These are phyloP conservation scores for Ganaspis sp. DNA, from an alignment of 1,140 invertebrate genomes.

Conservation along the genomic window DNA sequence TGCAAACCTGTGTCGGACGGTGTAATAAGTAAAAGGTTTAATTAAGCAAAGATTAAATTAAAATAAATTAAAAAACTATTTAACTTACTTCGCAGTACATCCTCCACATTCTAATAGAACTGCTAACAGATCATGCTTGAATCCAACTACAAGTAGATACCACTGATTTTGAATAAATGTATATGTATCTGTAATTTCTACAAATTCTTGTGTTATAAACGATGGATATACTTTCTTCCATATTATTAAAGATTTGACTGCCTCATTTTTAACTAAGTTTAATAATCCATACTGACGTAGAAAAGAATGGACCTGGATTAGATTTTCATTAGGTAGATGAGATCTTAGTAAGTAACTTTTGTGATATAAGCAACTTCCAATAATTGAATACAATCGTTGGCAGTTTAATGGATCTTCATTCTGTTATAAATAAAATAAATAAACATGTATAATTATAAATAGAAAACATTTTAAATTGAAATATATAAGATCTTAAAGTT, in stretches of 20 bases:
- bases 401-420: constrained; percentile 87
- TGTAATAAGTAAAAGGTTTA: background rate
- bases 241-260: constrained; percentile 83
- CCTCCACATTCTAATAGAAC: constrained; percentile 85
- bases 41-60: too few relatives aligned
- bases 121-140: constrained; percentile 83
- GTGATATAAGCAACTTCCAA: constrained; percentile 85
- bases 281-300: constrained; percentile 83
- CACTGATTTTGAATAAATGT: constrained; percentile 77
- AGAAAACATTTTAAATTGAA: background rate
- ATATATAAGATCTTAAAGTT: too few relatives aligned
- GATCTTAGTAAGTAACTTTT: constrained; percentile 83
- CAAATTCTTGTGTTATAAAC: constrained; percentile 68
- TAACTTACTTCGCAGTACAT: constrained; percentile 72
- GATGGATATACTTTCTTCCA: constrained; percentile 85
- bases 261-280: constrained; percentile 80
- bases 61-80: background rate
- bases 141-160: constrained; percentile 85
- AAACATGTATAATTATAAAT: constrained; percentile 3
- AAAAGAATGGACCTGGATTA: constrained; percentile 83
- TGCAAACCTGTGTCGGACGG: too few relatives aligned
- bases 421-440: constrained; percentile 70
- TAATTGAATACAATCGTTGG: constrained; percentile 85
- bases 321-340: constrained; percentile 83
- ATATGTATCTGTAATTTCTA: constrained; percentile 56